Percentiles rank a stretch among this genome's conserved stretches.
Evolutionary conservation across 2,888 invertebrate species (phyloP).

Genomic region (Epicampocera succincta): DNA sequence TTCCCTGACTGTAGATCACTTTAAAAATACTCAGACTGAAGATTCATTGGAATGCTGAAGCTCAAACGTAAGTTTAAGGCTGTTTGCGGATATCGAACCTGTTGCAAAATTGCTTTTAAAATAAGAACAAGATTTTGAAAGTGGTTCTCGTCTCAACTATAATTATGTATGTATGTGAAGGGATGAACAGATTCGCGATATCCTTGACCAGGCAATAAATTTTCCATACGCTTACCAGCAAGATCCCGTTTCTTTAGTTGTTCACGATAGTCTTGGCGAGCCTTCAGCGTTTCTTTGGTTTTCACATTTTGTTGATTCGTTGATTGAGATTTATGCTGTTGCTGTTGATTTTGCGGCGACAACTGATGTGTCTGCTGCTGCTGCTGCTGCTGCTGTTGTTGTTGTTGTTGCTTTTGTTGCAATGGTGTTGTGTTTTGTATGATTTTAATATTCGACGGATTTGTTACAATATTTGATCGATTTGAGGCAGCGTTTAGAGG

Average conservation of each 20-base stretch:
- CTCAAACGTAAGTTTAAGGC: too few species aligned
- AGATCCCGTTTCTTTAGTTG: slow-evolving; percentile 73
- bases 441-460: slow-evolving; percentile 54
- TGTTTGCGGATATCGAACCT: too few species aligned
- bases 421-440: slow-evolving; percentile 62
- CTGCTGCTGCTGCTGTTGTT: slow-evolving; percentile 69
- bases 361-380: slow-evolving; percentile 64
- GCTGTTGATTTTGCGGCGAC: slow-evolving; percentile 66
- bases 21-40: too few species aligned
- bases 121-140: too few species aligned
- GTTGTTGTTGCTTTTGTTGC: slow-evolving; percentile 48
- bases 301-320: neutral
- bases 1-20: too few species aligned
- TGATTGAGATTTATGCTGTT: slow-evolving; percentile 50
- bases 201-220: too few species aligned
- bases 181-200: too few species aligned
- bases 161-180: too few species aligned
- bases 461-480: slow-evolving; percentile 36
- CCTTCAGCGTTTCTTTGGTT: slow-evolving; percentile 20
- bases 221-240: slow-evolving; percentile 31
- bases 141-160: too few species aligned
- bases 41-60: too few species aligned
- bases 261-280: slow-evolving; percentile 62
- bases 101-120: too few species aligned
- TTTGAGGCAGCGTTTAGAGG: slow-evolving; percentile 44